Evolutionary conservation across 2,888 invertebrate genomes (phyloP).

Genomic region (Charanyca ferruginea): DNA sequence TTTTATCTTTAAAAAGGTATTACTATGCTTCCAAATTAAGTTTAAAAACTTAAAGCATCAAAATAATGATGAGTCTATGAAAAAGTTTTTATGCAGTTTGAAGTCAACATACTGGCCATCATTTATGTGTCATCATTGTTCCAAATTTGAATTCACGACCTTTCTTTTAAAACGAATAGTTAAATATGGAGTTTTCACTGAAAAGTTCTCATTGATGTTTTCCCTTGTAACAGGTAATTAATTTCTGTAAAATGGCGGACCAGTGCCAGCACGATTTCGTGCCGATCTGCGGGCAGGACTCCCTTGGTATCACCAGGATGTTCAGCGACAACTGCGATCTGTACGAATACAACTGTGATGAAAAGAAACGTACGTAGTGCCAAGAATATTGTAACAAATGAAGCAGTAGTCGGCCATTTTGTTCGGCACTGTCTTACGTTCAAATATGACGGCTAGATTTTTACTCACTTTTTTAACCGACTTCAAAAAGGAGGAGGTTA

Average conservation of each 20-base stretch:
- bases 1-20: not conserved
- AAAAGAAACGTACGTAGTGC: conserved; percentile 83
- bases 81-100: not conserved
- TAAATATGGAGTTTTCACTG: no score
- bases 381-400: not conserved
- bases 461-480: no score
- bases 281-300: conserved; percentile 85
- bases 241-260: conserved; percentile 87
- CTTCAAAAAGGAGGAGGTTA: no score
- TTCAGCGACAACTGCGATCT: conserved; percentile 87
- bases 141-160: not conserved
- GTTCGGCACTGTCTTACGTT: no score
- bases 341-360: conserved; percentile 87
- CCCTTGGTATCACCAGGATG: conserved; percentile 83
- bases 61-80: no score
- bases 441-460: no score
- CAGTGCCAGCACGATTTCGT: conserved; percentile 87
- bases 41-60: no score
- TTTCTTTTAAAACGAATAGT: no score
- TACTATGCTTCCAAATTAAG: no score
- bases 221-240: conserved; percentile 76
- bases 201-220: no score
- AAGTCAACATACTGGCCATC: not conserved
- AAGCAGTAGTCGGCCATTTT: no score
- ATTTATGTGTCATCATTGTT: not conserved